Percentiles rank a stretch among this genome's conserved stretches.
phyloP scores from a whole-genome alignment of 2,888 invertebrate genomes.

The Empis stercorea region DNA sequence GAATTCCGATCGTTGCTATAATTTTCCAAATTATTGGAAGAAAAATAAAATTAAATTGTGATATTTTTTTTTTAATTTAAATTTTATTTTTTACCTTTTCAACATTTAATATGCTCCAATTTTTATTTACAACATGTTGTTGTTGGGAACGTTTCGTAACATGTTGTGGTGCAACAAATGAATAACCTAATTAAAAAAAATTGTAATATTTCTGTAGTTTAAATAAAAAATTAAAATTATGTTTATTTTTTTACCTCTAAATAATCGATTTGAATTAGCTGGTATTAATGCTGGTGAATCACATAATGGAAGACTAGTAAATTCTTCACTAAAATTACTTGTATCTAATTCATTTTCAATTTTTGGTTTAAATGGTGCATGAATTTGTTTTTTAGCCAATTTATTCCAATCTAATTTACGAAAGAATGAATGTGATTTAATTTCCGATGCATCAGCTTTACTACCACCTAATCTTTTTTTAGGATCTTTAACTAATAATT shows the following conservation, averaged over 20 bases:
- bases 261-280: conserved; percentile 71
- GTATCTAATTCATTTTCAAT: conserved; percentile 80
- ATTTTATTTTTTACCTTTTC: background rate
- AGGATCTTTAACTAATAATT: conserved; percentile 82
- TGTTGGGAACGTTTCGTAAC: too few species aligned
- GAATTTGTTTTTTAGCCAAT: conserved; percentile 59
- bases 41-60: conserved; percentile 2
- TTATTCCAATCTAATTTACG: conserved; percentile 69
- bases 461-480: conserved; percentile 59
- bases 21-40: conserved; percentile 12
- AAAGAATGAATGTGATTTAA: conserved; percentile 85
- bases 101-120: background rate
- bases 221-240: background rate
- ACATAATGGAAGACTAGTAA: conserved; percentile 80
- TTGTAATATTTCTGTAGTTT: background rate
- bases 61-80: background rate
- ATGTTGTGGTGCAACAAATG: conserved; percentile 73
- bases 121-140: background rate
- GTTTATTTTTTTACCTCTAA: conserved; percentile 62
- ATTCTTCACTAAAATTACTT: conserved; percentile 93
- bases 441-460: conserved; percentile 68
- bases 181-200: conserved; percentile 54
- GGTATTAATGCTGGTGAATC: conserved; percentile 88
- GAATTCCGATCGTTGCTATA: conserved; percentile 62
- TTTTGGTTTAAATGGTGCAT: conserved; percentile 84